These are phyloP conservation scores for Eulemur coronatus DNA, from an alignment of 2,797 vertebrate genomes.

Conservation along the genomic window DNA sequence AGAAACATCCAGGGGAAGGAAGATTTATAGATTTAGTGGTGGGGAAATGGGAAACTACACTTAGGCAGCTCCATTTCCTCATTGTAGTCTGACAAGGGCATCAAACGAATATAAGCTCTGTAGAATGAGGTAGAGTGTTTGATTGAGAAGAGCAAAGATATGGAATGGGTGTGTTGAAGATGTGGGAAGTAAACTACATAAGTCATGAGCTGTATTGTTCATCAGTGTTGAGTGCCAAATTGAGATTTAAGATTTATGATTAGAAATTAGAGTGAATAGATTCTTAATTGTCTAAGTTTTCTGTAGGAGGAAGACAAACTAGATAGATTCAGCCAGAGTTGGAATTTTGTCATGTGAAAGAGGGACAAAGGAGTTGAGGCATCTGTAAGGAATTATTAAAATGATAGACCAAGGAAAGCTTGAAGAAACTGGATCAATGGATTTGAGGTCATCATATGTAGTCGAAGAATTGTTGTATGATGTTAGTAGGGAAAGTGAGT, in stretches of 20 bases:
- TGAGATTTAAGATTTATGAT: not conserved
- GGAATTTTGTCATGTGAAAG: not conserved
- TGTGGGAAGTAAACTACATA: not conserved
- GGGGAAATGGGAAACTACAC: not conserved
- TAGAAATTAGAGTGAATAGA: not conserved
- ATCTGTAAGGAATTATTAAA: not conserved
- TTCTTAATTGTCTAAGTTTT: not conserved
- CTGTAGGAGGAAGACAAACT: not conserved
- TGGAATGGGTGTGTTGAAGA: not conserved
- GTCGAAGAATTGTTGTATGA: not conserved
- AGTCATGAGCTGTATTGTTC: not conserved
- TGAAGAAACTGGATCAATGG: not conserved
- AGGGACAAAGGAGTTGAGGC: not conserved
- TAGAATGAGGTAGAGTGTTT: not conserved
- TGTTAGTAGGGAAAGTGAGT: not conserved
- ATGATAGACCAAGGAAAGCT: not conserved
- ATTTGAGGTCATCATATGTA: not conserved
- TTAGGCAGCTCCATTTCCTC: not conserved
- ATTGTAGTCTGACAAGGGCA: not conserved
- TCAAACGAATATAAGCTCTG: not conserved
- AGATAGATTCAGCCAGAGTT: not conserved
- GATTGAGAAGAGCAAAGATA: not conserved
- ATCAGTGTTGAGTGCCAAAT: not conserved
- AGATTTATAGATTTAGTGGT: not conserved
- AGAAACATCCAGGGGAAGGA: not conserved